Percentiles rank a stretch among this genome's conserved stretches.
Evolutionary conservation across 2,888 invertebrate genomes (phyloP).

Genomic region (Rhingia campestris): DNA sequence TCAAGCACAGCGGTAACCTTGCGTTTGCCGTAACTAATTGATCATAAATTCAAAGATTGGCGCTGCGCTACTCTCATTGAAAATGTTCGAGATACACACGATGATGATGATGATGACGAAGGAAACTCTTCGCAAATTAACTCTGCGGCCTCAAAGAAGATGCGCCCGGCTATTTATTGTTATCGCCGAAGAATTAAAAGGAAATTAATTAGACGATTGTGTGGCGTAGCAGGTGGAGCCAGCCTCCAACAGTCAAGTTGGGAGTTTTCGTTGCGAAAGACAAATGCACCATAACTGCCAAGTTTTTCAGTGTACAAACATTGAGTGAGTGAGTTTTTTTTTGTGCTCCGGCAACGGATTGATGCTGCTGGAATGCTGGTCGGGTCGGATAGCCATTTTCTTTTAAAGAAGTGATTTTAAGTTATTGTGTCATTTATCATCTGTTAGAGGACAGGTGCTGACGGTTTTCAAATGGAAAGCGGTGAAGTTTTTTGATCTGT

Average conservation of each 20-base stretch:
- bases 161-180: conserved; percentile 59
- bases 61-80: conserved; percentile 50
- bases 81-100: conserved; percentile 34
- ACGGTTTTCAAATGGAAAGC: conserved; percentile 21
- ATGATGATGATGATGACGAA: conserved; percentile 4
- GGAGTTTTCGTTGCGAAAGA: conserved; percentile 15
- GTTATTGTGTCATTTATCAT: conserved; percentile 46
- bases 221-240: not conserved
- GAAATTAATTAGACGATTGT: conserved; percentile 52
- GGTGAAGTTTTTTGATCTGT: conserved; percentile 41
- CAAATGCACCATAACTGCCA: conserved; percentile 58
- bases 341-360: not conserved
- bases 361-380: not conserved
- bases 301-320: conserved; percentile 47
- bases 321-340: conserved; percentile 24
- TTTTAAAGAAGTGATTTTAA: conserved; percentile 28
- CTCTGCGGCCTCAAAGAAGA: conserved; percentile 13
- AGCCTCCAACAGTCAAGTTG: not conserved
- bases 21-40: conserved; percentile 51
- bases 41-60: conserved; percentile 64
- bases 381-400: not conserved
- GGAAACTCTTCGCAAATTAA: conserved; percentile 7
- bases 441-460: conserved; percentile 29
- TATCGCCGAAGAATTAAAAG: conserved; percentile 62
- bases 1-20: conserved; percentile 52